Evolutionary conservation across 2,888 invertebrate genomes (phyloP).

Genomic region (Yponomeuta evonymella): DNA sequence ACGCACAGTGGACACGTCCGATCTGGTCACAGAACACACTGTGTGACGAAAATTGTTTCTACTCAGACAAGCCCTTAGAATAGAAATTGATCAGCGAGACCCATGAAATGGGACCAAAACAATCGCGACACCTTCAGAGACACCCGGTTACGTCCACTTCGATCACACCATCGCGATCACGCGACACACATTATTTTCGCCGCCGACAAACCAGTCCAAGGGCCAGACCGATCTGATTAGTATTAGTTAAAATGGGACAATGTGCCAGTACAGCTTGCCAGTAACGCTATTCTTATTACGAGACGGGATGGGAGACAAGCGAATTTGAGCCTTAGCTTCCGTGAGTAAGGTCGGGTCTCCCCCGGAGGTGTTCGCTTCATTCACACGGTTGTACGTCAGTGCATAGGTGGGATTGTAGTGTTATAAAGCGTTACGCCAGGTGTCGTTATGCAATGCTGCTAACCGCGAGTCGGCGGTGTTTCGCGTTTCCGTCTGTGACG

Average conservation of each 20-base stretch:
- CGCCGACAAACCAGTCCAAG: conserved; percentile 7
- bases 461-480: neutral
- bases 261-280: conserved; percentile 63
- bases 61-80: too few relatives aligned
- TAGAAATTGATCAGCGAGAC: too few relatives aligned
- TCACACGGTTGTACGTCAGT: conserved; percentile 7
- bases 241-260: conserved; percentile 59
- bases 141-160: neutral
- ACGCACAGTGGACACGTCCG: too few relatives aligned
- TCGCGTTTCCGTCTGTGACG: conserved; percentile 28
- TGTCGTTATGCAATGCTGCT: conserved; percentile 28
- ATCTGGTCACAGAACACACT: too few relatives aligned
- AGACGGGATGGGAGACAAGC: neutral
- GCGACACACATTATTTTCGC: neutral
- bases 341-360: neutral
- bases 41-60: too few relatives aligned
- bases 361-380: conserved; percentile 6
- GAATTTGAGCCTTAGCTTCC: neutral
- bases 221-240: conserved; percentile 32
- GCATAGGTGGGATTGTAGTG: conserved; percentile 11
- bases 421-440: conserved; percentile 8
- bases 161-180: neutral
- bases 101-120: neutral
- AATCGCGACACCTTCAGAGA: neutral
- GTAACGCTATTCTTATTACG: conserved; percentile 55